These are phyloP conservation scores for Aphidius gifuensis DNA, from an alignment of 1,140 invertebrate genomes.

Conservation along the genomic window DNA sequence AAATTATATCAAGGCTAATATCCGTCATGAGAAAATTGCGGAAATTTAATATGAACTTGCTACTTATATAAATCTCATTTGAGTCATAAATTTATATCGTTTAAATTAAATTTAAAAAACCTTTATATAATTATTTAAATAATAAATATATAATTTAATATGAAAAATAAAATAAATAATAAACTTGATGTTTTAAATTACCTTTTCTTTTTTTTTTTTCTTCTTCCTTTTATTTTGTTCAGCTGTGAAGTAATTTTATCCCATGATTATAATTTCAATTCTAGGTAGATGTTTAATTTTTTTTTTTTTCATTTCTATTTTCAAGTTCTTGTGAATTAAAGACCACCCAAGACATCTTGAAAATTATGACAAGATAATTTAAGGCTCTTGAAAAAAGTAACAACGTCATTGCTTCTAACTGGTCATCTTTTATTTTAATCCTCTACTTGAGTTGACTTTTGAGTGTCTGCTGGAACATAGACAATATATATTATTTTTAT, in stretches of 20 bases:
- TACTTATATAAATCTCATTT: not conserved
- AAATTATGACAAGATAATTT: constrained; percentile 50
- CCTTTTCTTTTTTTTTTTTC: not conserved
- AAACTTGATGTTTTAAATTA: too few species aligned
- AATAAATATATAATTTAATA: too few species aligned
- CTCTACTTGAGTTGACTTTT: constrained; percentile 40
- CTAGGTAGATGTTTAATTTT: not conserved
- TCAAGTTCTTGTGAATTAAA: not conserved
- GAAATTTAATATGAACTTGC: constrained; percentile 3
- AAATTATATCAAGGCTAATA: constrained; percentile 10
- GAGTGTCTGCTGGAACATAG: constrained; percentile 33
- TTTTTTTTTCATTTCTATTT: too few species aligned
- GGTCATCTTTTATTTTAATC: constrained; percentile 54
- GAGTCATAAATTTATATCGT: too few species aligned
- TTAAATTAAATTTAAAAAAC: too few species aligned
- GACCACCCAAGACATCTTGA: constrained; percentile 49
- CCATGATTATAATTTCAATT: not conserved
- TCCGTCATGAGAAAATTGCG: constrained; percentile 13
- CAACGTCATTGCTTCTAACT: constrained; percentile 54
- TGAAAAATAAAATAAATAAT: too few species aligned
- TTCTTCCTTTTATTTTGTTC: not conserved
- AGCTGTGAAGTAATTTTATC: not conserved
- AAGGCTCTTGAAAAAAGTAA: constrained; percentile 49
- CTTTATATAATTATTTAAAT: too few species aligned
- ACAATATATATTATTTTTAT: constrained; percentile 37